Evolutionary conservation across 2,113 vertebrate species (phyloP), one percentile per base, ranked within the genome.

Genomic region (Leucopsar rothschildi): DNA sequence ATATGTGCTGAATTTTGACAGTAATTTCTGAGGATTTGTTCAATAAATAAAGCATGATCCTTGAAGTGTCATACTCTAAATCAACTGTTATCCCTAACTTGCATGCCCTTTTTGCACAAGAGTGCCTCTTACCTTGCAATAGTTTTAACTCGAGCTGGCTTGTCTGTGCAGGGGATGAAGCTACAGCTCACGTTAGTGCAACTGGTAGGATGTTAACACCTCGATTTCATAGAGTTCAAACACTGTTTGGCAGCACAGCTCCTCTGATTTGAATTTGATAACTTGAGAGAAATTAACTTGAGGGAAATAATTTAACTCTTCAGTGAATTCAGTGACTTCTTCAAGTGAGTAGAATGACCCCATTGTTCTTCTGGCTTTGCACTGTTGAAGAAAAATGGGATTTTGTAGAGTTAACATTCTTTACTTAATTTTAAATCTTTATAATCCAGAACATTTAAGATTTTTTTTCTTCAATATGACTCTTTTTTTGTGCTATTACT

Each of bases 401-500:
- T 88, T 93, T 93, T 86, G 14, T 66, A 71, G 33, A 85, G 44
- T 63, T 88, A 83, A 31, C 42, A 68, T 77, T 83, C 71, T 91
- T 81, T 91, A 39, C 49, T 87, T 73, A 33, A 18, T 70, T 88
- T 77, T 80, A 75, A 95, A 80, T 40, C 25, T 94, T 86, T 93
- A 20, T 60, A 83, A 86, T 59, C 39, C 29, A 83, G 31, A 88
- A 90, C 45, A 52, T 45, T 90, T 56, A 44, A 44, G 29, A 18
- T 68, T 65, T 87, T 35, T 35, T 88, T 65, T 75, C 35, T 94
- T 78, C 82, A 77, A 0, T 75, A 64, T 93, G 82, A 93, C 77
- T 93, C 45, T 91, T 79, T 73, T 70, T 61, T 94, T 55, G 45
- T 84, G 31, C 33, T 92, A 64, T 95, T 92, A 90, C 64, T 95